phyloP scores from a whole-genome alignment of 2,888 invertebrate species.

The Cheilosia vernalis region DNA sequence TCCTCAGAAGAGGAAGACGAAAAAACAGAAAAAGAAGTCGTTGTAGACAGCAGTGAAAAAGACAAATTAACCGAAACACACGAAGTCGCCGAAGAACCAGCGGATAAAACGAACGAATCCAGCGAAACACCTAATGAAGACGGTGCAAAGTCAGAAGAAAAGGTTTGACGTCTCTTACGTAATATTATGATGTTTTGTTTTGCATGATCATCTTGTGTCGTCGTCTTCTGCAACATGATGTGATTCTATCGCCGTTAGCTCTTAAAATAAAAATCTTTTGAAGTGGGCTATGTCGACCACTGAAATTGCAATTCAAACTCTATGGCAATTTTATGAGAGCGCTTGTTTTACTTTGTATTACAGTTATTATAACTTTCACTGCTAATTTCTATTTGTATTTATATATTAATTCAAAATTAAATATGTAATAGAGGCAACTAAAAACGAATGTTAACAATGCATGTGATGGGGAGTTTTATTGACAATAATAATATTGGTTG shows the following conservation, averaged over 20 bases:
- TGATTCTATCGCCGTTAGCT: not conserved
- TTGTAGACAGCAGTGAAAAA: conserved; percentile 20
- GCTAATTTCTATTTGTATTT: not conserved
- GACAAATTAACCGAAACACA: conserved; percentile 11
- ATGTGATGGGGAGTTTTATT: not conserved
- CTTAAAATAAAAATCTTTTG: not conserved
- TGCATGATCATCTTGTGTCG: conserved; percentile 37
- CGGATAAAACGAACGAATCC: conserved; percentile 20
- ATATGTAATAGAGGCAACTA: not conserved
- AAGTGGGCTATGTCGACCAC: not conserved
- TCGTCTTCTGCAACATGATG: conserved; percentile 23
- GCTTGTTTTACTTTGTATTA: conserved; percentile 10
- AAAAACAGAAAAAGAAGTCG: conserved; percentile 24
- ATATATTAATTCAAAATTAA: too few species aligned
- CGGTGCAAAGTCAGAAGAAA: conserved; percentile 23
- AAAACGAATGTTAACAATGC: not conserved
- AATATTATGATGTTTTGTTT: conserved; percentile 13
- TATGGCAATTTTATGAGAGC: not conserved
- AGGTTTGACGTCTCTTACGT: conserved; percentile 53
- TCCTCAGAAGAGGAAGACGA: conserved; percentile 29
- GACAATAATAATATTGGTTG: too few species aligned
- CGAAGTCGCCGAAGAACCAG: conserved; percentile 17
- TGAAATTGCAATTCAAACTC: conserved; percentile 4
- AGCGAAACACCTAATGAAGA: conserved; percentile 8
- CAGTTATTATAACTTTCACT: conserved; percentile 18